Base-by-base conservation (phyloP, 2,797 vertebrate genomes). In the Melanitta fusca region DNA sequence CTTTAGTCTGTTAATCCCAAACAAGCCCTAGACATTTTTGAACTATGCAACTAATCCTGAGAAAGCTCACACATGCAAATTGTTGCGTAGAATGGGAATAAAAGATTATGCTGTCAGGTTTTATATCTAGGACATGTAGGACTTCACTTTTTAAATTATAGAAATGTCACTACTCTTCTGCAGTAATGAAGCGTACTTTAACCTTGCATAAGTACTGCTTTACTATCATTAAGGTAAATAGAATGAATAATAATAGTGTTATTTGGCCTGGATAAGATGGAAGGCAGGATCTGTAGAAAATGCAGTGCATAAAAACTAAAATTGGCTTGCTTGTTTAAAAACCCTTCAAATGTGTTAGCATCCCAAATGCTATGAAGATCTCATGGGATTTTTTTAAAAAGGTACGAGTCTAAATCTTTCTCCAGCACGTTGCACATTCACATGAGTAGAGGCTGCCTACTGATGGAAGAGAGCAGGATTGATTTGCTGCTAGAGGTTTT, bases 1-100 rank as follows among this genome's bases (percentile, higher is more conserved):
- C 88, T 94, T 88, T 73, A 92, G 47, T 51, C 51, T 81, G 39
- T 84, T 97, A 97, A 94, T 92, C 80, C 85, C 77, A 80, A 95
- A 92, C 75, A 95, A 95, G 43, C 57, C 38, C 71, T 81, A 61
- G 61, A 92, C 71, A 57, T 83, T 93, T 96, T 39, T 88, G 39
- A 93, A 70, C 71, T 77, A 38, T 82, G 47, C 36, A 89, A 28
- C 74, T 96, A 94, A 96, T 96, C 79, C 93, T 34, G 53, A 77
- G 86, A 91, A 91, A 0, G 27, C 85, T 96, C 80, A 77, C 71
- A 69, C 60, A 51, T 80, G 74, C 91, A 95, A 94, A 91, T 93
- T 79, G 56, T 85, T 95, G 21, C 36, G 91, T 85, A 88, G 80
- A 91, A 90, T 80, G 38, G 54, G 24, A 94, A 88, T 86, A 93